Percentiles rank a stretch among this genome's conserved stretches.
phyloP scores from a whole-genome alignment of 2,888 invertebrate species.

The Melitaea athalia region DNA sequence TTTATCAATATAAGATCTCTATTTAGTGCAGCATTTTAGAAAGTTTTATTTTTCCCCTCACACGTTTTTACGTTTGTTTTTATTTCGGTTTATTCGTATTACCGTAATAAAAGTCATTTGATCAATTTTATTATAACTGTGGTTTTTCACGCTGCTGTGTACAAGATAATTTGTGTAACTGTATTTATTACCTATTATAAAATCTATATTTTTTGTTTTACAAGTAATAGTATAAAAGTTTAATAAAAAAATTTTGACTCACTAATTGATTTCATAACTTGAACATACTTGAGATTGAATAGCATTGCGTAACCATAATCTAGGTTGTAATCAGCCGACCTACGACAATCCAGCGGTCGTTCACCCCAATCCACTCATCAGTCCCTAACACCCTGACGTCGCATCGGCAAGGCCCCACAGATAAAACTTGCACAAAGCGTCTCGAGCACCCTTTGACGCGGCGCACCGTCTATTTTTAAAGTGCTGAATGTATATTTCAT shows the following conservation, averaged over 20 bases:
- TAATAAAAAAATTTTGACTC: too few species aligned
- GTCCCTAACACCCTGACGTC: conserved; percentile 44
- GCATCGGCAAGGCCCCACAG: conserved; percentile 57
- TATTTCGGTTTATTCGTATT: conserved; percentile 15
- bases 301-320: conserved; percentile 35
- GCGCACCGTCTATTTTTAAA: conserved; percentile 66
- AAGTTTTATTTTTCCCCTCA: conserved; percentile 10
- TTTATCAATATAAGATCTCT: conserved; percentile 3
- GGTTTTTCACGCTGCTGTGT: too few species aligned
- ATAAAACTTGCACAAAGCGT: conserved; percentile 66
- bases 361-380: conserved; percentile 49
- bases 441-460: conserved; percentile 55
- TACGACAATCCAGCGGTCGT: conserved; percentile 51
- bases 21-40: background rate
- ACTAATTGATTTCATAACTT: background rate
- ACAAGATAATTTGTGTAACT: too few species aligned
- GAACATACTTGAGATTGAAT: background rate
- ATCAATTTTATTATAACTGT: too few species aligned
- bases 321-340: conserved; percentile 39
- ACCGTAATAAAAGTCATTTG: conserved; percentile 2
- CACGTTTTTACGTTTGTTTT: conserved; percentile 2
- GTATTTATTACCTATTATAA: too few species aligned
- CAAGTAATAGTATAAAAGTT: too few species aligned
- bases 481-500: conserved; percentile 56
- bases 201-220: too few species aligned